These are phyloP conservation scores for Gobiocypris rarus DNA, from an alignment of 2,113 vertebrate genomes.

Conservation along the genomic window DNA sequence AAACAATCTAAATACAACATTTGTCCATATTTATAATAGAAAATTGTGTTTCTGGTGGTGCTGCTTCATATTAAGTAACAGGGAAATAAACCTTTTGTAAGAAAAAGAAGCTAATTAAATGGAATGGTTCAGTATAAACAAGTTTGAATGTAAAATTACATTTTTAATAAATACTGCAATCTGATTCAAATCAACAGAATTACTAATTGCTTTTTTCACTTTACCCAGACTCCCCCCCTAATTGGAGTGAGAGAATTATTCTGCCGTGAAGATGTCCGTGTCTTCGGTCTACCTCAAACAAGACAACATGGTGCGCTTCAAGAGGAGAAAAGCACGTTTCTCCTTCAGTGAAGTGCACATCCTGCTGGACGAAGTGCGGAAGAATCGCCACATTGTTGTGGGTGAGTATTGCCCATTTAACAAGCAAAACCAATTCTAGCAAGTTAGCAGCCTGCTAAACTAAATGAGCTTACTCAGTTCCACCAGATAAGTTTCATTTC, in stretches of 20 bases:
- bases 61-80: not conserved
- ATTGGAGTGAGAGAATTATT: not conserved
- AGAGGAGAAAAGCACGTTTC: conserved; percentile 81
- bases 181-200: not conserved
- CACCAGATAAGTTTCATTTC: not conserved
- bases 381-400: conserved; percentile 75
- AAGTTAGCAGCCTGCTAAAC: not conserved
- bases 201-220: not conserved
- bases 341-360: conserved; percentile 79
- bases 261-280: conserved; percentile 69
- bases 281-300: conserved; percentile 53
- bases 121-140: not conserved
- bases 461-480: not conserved
- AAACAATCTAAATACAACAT: not conserved
- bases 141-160: too few species aligned
- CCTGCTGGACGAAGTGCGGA: conserved; percentile 80
- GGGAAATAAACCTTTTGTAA: not conserved
- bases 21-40: not conserved
- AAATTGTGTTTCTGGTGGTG: not conserved
- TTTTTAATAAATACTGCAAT: not conserved
- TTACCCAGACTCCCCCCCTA: not conserved
- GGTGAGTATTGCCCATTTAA: conserved; percentile 64
- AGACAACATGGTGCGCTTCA: conserved; percentile 71
- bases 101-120: not conserved
- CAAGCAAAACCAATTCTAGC: not conserved